Percentiles rank a stretch among this genome's conserved stretches.
Evolutionary conservation across 2,113 vertebrate species (phyloP).

Genomic region (Tetrax tetrax): DNA sequence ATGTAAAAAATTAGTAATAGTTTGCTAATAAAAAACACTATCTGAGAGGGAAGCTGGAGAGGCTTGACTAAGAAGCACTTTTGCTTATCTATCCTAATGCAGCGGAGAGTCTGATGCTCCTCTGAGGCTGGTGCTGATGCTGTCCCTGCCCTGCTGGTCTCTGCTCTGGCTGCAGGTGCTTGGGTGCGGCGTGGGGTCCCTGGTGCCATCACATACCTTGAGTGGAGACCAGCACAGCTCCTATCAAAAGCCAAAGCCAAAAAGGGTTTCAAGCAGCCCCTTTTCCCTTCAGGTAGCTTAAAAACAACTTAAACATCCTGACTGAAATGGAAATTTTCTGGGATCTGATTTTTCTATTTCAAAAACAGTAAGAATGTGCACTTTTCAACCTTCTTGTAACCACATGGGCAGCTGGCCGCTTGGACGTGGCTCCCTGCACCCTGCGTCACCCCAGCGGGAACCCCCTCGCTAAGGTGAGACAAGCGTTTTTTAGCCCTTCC

Average conservation of each 20-base stretch:
- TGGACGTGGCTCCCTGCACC: accelerated
- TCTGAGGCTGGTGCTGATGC: not conserved
- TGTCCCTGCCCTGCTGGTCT: not conserved
- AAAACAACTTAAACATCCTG: not conserved
- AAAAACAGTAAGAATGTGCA: not conserved
- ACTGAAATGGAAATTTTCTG: not conserved
- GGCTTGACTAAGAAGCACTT: not conserved
- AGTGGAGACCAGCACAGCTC: not conserved
- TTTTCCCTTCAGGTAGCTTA: not conserved
- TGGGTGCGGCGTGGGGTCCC: not conserved
- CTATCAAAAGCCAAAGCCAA: not conserved
- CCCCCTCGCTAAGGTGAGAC: not conserved
- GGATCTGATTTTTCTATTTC: not conserved
- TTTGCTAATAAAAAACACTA: not conserved
- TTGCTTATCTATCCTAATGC: not conserved
- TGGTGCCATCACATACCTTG: too few species aligned
- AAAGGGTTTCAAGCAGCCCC: not conserved
- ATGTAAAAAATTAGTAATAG: not conserved
- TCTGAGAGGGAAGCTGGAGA: not conserved
- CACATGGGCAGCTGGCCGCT: accelerated
- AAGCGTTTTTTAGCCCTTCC: not conserved
- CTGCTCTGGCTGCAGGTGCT: not conserved
- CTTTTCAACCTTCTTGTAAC: not conserved
- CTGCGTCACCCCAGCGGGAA: accelerated
- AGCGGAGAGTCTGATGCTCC: not conserved